A percentile compares a stretch with the other conserved stretches of the same genome.
Evolutionary conservation across 2,797 vertebrate genomes (phyloP).

Genomic region (Dicrostonyx torquatus): DNA sequence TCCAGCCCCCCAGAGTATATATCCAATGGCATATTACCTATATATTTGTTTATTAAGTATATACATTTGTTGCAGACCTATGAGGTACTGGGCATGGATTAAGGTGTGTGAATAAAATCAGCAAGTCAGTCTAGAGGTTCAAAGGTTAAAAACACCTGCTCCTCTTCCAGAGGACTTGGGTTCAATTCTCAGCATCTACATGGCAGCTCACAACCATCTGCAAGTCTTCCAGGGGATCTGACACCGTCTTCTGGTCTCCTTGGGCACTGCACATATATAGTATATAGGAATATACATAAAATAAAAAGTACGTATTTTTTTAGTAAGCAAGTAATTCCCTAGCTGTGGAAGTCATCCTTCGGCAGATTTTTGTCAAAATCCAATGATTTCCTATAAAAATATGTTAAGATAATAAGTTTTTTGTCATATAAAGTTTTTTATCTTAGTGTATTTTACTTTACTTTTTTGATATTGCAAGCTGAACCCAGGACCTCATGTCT

Average conservation of each 20-base stretch:
- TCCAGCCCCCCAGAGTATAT: too few relatives aligned
- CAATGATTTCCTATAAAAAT: slow-evolving; percentile 20
- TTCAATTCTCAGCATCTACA: not conserved
- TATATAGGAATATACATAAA: not conserved
- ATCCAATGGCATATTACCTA: not conserved
- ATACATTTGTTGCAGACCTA: not conserved
- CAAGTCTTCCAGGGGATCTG: too few relatives aligned
- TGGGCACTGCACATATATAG: not conserved
- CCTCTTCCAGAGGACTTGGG: not conserved
- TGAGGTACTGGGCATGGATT: not conserved
- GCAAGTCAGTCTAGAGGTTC: not conserved
- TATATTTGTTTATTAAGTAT: not conserved
- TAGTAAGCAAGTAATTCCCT: not conserved
- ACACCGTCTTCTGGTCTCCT: too few relatives aligned
- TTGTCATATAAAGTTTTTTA: not conserved
- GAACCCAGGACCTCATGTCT: not conserved
- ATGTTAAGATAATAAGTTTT: not conserved
- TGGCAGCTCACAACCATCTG: too few relatives aligned
- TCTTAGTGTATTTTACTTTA: not conserved
- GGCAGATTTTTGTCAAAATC: slow-evolving; percentile 28
- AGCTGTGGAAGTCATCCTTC: not conserved
- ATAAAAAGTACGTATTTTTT: not conserved
- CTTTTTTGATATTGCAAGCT: not conserved
- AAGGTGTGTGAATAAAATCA: slow-evolving; percentile 25
- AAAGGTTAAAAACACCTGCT: not conserved